These are phyloP conservation scores for Meriones psammophilus DNA, from an alignment of 2,797 vertebrate genomes.

Conservation along the genomic window DNA sequence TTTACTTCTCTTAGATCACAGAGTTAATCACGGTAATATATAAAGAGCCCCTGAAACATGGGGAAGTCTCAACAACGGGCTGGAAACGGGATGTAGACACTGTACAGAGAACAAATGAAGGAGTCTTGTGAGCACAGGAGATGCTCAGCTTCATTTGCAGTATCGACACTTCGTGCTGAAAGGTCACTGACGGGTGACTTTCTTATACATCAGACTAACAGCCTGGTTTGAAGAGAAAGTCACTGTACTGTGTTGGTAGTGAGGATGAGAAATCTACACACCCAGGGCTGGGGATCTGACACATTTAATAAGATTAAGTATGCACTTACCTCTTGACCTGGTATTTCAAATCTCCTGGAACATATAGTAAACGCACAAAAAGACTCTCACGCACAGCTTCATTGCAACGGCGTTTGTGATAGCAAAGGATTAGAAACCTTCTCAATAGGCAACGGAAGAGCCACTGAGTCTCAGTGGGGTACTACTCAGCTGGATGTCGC, in stretches of 20 bases:
- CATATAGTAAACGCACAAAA: background rate
- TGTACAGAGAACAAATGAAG: constrained; percentile 14
- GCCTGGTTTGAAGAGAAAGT: background rate
- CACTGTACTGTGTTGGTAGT: background rate
- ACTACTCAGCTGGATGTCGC: background rate
- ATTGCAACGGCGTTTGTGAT: constrained; percentile 2
- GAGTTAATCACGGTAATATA: background rate
- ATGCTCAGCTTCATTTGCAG: background rate
- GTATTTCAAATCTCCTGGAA: background rate
- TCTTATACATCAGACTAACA: background rate
- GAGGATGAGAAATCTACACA: background rate
- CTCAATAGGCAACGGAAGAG: background rate
- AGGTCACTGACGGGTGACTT: background rate
- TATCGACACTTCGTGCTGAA: background rate
- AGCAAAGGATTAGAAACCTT: background rate
- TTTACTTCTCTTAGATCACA: background rate
- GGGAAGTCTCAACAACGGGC: background rate
- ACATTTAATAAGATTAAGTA: background rate
- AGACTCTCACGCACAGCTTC: background rate
- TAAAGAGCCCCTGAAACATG: background rate
- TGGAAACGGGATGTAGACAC: background rate
- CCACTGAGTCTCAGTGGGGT: background rate
- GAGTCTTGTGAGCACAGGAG: background rate
- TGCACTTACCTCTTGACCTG: background rate
- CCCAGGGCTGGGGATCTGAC: background rate